Evolutionary conservation across 92 coral and sea anemone genomes (phyloP).

Genomic region (Metridium senile): DNA sequence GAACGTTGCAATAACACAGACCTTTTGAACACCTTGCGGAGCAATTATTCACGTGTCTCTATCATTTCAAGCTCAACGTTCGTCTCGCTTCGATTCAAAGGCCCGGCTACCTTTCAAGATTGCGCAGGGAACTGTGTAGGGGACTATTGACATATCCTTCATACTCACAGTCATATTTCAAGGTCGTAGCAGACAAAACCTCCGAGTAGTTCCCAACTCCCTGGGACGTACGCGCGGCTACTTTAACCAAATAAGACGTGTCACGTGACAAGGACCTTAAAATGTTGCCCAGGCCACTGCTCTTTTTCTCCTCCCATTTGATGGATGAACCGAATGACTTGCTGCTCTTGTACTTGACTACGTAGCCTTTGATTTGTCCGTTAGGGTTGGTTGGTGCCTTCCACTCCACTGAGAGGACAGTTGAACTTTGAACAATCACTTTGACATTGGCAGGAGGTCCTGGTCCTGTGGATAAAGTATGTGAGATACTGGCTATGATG

Average conservation of each 20-base stretch:
- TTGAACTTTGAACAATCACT: conserved; percentile 64
- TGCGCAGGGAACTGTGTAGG: too few relatives aligned
- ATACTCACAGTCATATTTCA: conserved; percentile 89
- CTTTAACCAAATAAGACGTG: conserved; percentile 76
- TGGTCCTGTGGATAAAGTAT: conserved; percentile 58
- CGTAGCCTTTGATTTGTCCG: conserved; percentile 75
- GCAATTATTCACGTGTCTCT: too few relatives aligned
- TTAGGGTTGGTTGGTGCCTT: conserved; percentile 73
- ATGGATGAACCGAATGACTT: too few relatives aligned
- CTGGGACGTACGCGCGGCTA: conserved; percentile 77
- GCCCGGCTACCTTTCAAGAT: too few relatives aligned
- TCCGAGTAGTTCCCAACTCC: conserved; percentile 80
- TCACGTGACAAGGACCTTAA: conserved; percentile 64
- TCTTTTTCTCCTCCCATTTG: conserved; percentile 60
- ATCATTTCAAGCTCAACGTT: too few relatives aligned
- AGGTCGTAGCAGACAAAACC: conserved; percentile 53
- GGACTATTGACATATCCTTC: too few relatives aligned
- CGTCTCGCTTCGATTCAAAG: too few relatives aligned
- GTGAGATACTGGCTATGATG: too few relatives aligned
- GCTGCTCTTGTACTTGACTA: conserved; percentile 56
- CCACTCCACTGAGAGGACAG: conserved; percentile 68
- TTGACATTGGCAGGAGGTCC: conserved; percentile 68
- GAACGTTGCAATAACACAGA: too few relatives aligned
- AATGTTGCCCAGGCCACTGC: conserved; percentile 46
- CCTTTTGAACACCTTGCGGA: too few relatives aligned